Evolutionary conservation across 2,113 vertebrate genomes (phyloP).

Genomic region (Micromys minutus): DNA sequence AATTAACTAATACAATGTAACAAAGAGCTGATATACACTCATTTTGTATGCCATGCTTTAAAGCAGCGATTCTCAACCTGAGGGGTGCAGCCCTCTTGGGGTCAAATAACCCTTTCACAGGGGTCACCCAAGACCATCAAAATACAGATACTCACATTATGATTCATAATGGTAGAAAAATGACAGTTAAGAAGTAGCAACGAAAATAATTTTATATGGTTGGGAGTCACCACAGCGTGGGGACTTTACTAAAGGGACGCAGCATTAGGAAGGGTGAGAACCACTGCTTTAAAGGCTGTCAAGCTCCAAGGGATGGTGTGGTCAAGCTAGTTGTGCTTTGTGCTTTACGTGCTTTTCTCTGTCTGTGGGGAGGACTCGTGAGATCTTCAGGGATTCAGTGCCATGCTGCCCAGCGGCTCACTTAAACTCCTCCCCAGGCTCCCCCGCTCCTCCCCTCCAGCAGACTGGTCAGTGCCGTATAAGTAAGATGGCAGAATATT

Average conservation of each 20-base stretch:
- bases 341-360: background rate
- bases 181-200: background rate
- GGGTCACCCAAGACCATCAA: background rate
- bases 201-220: background rate
- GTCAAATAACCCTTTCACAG: background rate
- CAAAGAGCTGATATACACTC: background rate
- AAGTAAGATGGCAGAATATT: background rate
- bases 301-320: too few species aligned
- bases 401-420: background rate
- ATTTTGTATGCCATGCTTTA: background rate
- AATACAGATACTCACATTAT: background rate
- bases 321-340: background rate
- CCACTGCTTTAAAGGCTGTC: background rate
- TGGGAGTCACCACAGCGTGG: background rate
- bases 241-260: background rate
- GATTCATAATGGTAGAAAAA: background rate
- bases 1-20: background rate
- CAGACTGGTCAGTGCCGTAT: background rate
- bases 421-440: background rate
- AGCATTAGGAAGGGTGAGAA: background rate
- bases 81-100: background rate
- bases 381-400: background rate
- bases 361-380: background rate
- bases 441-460: background rate
- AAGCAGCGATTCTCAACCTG: background rate